These are phyloP conservation scores for Zaprionus taronus DNA, from an alignment of 1,140 invertebrate genomes.

Conservation along the genomic window DNA sequence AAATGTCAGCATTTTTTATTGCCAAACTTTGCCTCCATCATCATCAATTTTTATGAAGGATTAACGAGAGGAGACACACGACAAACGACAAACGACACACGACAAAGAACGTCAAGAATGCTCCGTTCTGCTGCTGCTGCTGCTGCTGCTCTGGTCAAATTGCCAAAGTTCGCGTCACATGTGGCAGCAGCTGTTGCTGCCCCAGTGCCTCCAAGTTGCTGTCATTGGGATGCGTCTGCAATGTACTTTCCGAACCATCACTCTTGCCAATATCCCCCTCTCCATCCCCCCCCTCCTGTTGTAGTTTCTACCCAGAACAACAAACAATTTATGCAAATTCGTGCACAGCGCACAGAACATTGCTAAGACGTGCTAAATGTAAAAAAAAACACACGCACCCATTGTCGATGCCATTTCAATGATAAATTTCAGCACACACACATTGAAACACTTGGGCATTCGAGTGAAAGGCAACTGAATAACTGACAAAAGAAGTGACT, in stretches of 20 bases:
- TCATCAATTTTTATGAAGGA: constrained; percentile 80
- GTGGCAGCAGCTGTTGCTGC: constrained; percentile 52
- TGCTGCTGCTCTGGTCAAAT: constrained; percentile 42
- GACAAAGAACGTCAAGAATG: constrained; percentile 34
- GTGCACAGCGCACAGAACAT: constrained; percentile 53
- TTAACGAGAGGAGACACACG: constrained; percentile 54
- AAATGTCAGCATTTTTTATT: constrained; percentile 64
- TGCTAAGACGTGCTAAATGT: constrained; percentile 61
- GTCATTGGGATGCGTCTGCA: constrained; percentile 38
- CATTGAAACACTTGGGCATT: constrained; percentile 20
- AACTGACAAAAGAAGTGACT: constrained; percentile 31
- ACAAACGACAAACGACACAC: constrained; percentile 6
- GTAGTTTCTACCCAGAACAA: constrained; percentile 47
- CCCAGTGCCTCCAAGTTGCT: constrained; percentile 42
- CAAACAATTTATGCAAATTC: constrained; percentile 73
- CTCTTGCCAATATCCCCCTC: background rate
- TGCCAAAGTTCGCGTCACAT: constrained; percentile 67
- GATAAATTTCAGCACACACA: constrained; percentile 62
- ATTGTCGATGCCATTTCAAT: constrained; percentile 70
- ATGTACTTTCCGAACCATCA: constrained; percentile 5
- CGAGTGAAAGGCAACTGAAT: background rate
- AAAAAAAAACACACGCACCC: constrained; percentile 47
- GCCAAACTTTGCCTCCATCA: constrained; percentile 67
- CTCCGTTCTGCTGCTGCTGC: constrained; percentile 7
- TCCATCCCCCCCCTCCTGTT: constrained; percentile 19